phyloP scores from a whole-genome alignment of 2,888 invertebrate species.

The Drymonia ruficornis region DNA sequence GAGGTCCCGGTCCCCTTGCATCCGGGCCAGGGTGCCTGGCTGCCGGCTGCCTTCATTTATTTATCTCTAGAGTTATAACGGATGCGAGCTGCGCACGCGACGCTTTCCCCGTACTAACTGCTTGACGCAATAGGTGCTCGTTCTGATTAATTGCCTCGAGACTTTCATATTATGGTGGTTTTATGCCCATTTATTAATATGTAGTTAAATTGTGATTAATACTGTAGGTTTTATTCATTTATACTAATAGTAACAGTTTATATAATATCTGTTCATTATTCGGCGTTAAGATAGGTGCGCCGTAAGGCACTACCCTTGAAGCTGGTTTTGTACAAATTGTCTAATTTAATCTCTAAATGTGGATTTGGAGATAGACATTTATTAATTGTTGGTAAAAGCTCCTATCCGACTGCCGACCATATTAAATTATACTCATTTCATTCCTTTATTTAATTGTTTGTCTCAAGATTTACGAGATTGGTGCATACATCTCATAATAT shows the following conservation, averaged over 20 bases:
- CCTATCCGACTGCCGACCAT: too few relatives aligned
- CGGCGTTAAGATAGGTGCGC: too few relatives aligned
- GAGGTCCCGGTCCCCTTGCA: constrained; percentile 28
- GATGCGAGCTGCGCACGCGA: constrained; percentile 53
- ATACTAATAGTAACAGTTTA: constrained; percentile 1
- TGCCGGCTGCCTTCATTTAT: too few relatives aligned
- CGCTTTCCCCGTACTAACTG: constrained; percentile 32
- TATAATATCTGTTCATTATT: too few relatives aligned
- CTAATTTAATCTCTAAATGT: too few relatives aligned
- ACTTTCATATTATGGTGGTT: constrained; percentile 39
- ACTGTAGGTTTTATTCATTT: constrained; percentile 20
- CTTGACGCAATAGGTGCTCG: constrained; percentile 32
- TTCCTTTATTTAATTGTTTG: too few relatives aligned
- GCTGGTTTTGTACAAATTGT: too few relatives aligned
- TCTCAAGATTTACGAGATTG: too few relatives aligned
- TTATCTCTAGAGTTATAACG: constrained; percentile 47
- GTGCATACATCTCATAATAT: neutral
- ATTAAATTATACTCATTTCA: too few relatives aligned
- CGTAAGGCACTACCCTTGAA: too few relatives aligned
- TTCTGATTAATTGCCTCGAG: constrained; percentile 42
- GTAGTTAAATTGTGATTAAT: constrained; percentile 27
- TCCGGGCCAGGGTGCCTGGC: constrained; percentile 28
- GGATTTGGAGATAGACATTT: too few relatives aligned
- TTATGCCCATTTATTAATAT: constrained; percentile 31
- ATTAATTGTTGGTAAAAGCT: too few relatives aligned